Base-by-base conservation (phyloP, 2,113 vertebrate species). In the Pterocles burchelli region DNA sequence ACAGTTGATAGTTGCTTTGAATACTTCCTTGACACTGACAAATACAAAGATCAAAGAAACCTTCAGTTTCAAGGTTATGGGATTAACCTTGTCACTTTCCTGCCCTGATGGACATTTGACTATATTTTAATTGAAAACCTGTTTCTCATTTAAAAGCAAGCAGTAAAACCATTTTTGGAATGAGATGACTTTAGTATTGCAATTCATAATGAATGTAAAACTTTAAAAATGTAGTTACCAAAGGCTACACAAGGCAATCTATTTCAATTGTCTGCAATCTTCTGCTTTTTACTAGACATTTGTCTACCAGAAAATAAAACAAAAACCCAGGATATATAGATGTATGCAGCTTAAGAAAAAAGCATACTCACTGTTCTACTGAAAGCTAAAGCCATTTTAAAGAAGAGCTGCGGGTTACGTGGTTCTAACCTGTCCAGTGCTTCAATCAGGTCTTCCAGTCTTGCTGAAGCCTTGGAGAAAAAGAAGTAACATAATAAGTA, bases 361-460 rank as follows among this genome's bases (percentile, higher is more conserved):
- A 26, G 7, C 13, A 70, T 66, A 96, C 98, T 98, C 98, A 99
- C 99, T 93, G 98, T 98, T 96, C 99, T 98, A 80, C 98, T 99
- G 97, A 99, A 99, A 90, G 99, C 98, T 31, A 99, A 58, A 58
- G 99, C 99, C 97, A 99, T 98, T 95, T 97, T 98, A 96, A 97
- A 99, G 93, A 98, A 98, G 17, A 99, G 98, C 38, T 98, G 98
- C 6, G 98, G 97, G 94, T 99, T 99, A 78, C 81, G 96, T 49
- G 99, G 99, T 89, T 99, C 99, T 97, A 98, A 85, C 10, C 93
- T 94, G 36, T 99, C 98, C 97, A 99, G 75, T 24, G 98, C 98
- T 94, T 96, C 98, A 92, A 98, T 97, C 61, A 99, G 97, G 85
- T 98, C 98, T 88, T 97, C 98, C 82, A 99, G 97, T 57, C 97